A percentile compares a stretch with the other conserved stretches of the same genome.
Conservation (phyloP, 2,797 vertebrate species). For the Ciconia nigra region DNA sequence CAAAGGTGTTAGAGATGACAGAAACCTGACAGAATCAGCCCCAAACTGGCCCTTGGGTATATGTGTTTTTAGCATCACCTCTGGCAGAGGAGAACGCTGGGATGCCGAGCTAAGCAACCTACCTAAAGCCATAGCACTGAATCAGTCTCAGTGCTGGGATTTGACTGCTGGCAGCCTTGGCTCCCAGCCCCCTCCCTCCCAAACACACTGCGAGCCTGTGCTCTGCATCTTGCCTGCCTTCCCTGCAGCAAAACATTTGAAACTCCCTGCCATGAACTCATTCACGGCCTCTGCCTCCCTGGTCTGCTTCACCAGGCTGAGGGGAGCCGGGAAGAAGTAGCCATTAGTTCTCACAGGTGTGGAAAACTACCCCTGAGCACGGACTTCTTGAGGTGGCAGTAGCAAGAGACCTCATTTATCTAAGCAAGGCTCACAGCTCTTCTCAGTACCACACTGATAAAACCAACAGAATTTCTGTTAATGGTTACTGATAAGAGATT, state of each 20-base stretch:
- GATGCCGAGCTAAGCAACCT: not conserved
- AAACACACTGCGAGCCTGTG: not conserved
- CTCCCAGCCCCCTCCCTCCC: not conserved
- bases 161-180: not conserved
- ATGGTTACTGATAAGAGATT: not conserved
- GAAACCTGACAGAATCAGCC: not conserved
- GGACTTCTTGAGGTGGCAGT: not conserved
- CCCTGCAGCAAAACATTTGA: not conserved
- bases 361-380: not conserved
- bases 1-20: not conserved
- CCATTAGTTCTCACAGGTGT: not conserved
- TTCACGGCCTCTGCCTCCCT: fast-evolving
- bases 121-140: not conserved
- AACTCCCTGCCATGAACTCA: not conserved
- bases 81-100: not conserved
- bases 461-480: conserved; percentile 8
- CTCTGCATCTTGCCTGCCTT: not conserved
- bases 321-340: not conserved
- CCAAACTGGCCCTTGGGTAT: too few species aligned
- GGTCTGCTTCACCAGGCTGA: not conserved
- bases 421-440: not conserved
- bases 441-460: not conserved
- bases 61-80: not conserved
- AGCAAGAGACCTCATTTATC: not conserved
- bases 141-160: not conserved